Base-by-base conservation (phyloP, 2,113 vertebrate genomes). In the Amphiprion percula region DNA sequence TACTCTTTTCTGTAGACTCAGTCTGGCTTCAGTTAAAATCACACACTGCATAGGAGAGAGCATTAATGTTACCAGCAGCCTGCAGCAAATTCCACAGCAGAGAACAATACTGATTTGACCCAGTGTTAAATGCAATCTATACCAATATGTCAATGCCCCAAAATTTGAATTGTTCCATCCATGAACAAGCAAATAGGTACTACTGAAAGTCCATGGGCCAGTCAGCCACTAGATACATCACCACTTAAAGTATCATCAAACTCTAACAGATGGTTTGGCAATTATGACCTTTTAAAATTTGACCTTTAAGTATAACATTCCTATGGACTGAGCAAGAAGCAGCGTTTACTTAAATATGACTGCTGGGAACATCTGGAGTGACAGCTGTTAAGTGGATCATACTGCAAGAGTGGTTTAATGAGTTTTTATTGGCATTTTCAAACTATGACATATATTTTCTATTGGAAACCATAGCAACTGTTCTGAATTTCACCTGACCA, bases 1-100 rank as follows among this genome's bases (percentile, higher is more conserved):
- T 61, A 99, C 94, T 91, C 92, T 96, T 94, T 97, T 98, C 90
- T 96, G 96, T 58, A 99, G 87, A 4, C 89, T 88, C 23, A 99
- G 88, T 44, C 92, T 95, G 69, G 94, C 93, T 90, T 98, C 97
- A 63, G 97, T 98, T 86, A 99, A 54, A 92, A 99, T 94, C 28
- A 99, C 95, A 94, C 98, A 99, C 98, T 99, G 87, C 85, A 26
- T 2, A 69, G 87, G 71, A 72, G 46, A 75, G 41, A 84, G 62
- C 19, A 62, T 12, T 16, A 37, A 64, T 10, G 46, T 66, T 37
- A 49, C 1, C 67, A 30, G 10, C 8, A 52, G 23, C 24, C 12
- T 37, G 11, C 47, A 67, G 16, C n/a, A 71, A 33, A 58, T 15
- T 44, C 41, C 41, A 44, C 14, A 44, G 7, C 0, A 30, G 12